phyloP scores from a whole-genome alignment of 2,888 invertebrate species.

The Aphidoletes aphidimyza region DNA sequence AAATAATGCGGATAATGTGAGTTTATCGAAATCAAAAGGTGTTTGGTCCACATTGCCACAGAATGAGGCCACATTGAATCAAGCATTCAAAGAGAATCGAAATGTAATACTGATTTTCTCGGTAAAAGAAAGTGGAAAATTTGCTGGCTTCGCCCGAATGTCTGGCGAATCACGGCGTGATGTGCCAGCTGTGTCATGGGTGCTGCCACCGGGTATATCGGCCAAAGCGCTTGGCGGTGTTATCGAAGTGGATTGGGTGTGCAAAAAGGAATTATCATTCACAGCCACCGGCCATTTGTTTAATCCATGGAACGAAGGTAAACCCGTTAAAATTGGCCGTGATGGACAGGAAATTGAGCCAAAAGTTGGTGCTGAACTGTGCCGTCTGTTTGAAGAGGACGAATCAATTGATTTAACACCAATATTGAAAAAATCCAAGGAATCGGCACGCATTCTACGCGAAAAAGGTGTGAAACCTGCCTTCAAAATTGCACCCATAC shows the following conservation, averaged over 20 bases:
- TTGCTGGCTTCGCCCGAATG: conserved; percentile 93
- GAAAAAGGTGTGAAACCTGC: conserved; percentile 66
- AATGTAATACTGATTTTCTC: conserved; percentile 97
- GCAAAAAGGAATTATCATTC: conserved; percentile 92
- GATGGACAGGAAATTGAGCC: conserved; percentile 99
- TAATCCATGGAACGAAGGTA: conserved; percentile 98
- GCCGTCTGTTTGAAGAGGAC: conserved; percentile 90
- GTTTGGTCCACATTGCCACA: conserved; percentile 98
- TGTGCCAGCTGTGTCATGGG: conserved; percentile 92
- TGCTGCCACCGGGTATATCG: conserved; percentile 90
- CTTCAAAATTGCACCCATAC: conserved; percentile 68
- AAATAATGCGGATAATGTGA: conserved; percentile 96
- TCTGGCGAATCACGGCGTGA: conserved; percentile 89
- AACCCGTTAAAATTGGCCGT: conserved; percentile 98
- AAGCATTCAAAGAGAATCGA: conserved; percentile 90
- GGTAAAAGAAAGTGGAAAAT: conserved; percentile 95
- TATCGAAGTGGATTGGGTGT: conserved; percentile 97
- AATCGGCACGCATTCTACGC: conserved; percentile 76
- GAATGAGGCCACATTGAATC: conserved; percentile 95
- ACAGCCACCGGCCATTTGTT: conserved; percentile 91
- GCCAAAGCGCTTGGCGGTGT: conserved; percentile 94
- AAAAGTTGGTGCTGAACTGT: conserved; percentile 92
- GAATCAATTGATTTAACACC: conserved; percentile 90
- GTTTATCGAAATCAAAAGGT: conserved; percentile 91
- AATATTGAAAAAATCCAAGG: conserved; percentile 85